Evolutionary conservation across 2,888 invertebrate genomes (phyloP), one percentile per base, ranked within the genome.

Genomic region (Dusona sp.): DNA sequence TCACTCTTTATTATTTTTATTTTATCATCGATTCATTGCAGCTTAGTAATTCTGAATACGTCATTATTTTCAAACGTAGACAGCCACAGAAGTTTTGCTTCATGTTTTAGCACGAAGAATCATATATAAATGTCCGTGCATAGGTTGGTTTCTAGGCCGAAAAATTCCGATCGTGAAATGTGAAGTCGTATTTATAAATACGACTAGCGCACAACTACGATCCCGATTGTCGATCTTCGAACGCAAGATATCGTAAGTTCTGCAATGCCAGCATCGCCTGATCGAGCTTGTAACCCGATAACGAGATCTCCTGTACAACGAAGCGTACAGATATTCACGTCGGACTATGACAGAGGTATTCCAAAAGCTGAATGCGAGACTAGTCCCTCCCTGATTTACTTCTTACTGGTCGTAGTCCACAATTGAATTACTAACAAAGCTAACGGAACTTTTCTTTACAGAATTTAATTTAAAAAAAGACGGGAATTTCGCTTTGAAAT

Each of bases 1-100:
- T n/a, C 29, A 4, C 51, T 6, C 1, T 29, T 51, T 9, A 19
- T 9, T 22, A 25, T 78, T 61, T 65, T 51, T 67, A 16, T 67
- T 38, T 68, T 2, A 29, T 51, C 72, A 22, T 67, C 48, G 70
- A 79, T 79, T 70, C 61, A 45, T 42, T 22, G 70, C 33, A 38
- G 79, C 70, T 79, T 45, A 19, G 57, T 33, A 4, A 48, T 78
- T 75, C 80, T 75, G 78, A 85, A 87, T 82, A 84, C 79, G 86
- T 87, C 84, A 88, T 88, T 85, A 84, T 87, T 84, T 85, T 85
- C 65, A 85, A 57, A 85, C 84, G 82, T 84, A 68, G 78, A 80
- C 67, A 64, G 54, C 72, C 78, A 72, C 73, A 57, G 48, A 74
- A 74, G 64, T 64, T 74, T 38, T 25, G 74, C 42, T n/a, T 81